Evolutionary conservation across 2,888 invertebrate genomes (phyloP).

Genomic region (Peribatodes rhomboidaria): DNA sequence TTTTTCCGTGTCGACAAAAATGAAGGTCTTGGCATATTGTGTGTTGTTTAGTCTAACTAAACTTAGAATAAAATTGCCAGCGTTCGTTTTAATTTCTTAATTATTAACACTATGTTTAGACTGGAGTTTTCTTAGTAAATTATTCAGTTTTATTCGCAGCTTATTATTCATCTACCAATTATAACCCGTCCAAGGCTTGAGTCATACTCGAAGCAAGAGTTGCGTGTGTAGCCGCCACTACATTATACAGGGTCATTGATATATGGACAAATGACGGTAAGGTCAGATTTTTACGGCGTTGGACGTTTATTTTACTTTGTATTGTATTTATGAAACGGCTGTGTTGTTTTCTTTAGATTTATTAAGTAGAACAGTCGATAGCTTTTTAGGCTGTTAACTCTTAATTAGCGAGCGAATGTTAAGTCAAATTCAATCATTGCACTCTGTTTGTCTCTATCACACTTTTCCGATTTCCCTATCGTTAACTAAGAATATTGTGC

Average conservation of each 20-base stretch:
- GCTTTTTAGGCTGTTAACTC: slow-evolving; percentile 1
- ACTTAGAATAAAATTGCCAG: neutral
- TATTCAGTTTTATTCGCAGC: slow-evolving; percentile 23
- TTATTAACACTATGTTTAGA: neutral
- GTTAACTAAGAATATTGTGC: too few relatives aligned
- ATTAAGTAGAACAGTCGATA: slow-evolving; percentile 1
- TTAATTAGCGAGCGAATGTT: slow-evolving; percentile 2
- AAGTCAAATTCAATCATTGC: neutral
- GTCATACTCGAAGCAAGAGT: slow-evolving; percentile 43
- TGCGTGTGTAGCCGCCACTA: slow-evolving; percentile 50
- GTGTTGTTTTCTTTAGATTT: slow-evolving; percentile 13
- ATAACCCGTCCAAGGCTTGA: slow-evolving; percentile 50
- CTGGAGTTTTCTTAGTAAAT: slow-evolving; percentile 13
- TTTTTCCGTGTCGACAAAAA: slow-evolving; percentile 10
- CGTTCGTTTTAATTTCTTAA: neutral
- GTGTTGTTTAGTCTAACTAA: neutral
- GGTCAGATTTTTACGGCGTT: slow-evolving; percentile 40
- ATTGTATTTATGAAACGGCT: slow-evolving; percentile 20
- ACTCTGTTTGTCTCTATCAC: neutral
- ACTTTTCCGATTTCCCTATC: neutral
- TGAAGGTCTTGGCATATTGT: neutral
- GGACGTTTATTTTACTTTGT: slow-evolving; percentile 30
- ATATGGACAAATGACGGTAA: slow-evolving; percentile 44
- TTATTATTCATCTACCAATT: slow-evolving; percentile 41
- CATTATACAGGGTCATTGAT: slow-evolving; percentile 43